These are phyloP conservation scores for Ciconia stormi DNA, from an alignment of 2,113 vertebrate species.

Conservation along the genomic window DNA sequence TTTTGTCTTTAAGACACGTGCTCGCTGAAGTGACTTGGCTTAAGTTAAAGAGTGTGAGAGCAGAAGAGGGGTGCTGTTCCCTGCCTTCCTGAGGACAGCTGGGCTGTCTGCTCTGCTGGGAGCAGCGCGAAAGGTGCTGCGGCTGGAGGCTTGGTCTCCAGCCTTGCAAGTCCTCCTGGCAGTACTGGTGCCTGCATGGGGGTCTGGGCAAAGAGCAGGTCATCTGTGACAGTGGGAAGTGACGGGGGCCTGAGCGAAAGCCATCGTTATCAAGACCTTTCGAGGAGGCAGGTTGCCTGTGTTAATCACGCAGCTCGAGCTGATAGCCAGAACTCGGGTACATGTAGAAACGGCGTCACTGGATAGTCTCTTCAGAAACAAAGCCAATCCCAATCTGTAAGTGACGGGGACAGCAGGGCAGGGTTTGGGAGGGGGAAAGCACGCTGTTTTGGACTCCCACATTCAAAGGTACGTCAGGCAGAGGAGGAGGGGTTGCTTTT, in stretches of 20 bases:
- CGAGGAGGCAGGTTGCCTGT: background rate
- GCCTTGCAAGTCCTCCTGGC: background rate
- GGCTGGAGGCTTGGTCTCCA: background rate
- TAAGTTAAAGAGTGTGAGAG: background rate
- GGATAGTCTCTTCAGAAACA: too few relatives aligned
- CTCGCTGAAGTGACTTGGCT: background rate
- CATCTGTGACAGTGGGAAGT: background rate
- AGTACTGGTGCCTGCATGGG: accelerated
- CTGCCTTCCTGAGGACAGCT: too few relatives aligned
- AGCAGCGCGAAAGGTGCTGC: background rate
- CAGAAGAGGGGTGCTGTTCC: background rate
- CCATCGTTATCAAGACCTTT: accelerated
- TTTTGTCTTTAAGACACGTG: accelerated
- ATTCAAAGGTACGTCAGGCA: accelerated
- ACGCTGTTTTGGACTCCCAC: accelerated
- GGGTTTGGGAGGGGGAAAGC: background rate
- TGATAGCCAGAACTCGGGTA: background rate
- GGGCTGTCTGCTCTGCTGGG: accelerated
- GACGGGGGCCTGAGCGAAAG: accelerated
- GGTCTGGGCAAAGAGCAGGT: background rate
- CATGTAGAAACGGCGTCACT: accelerated
- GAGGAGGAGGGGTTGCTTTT: too few relatives aligned
- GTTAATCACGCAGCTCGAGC: accelerated
- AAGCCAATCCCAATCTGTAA: background rate
- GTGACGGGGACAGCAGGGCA: accelerated